Evolutionary conservation across 1,140 invertebrate species (phyloP).

Genomic region (Parasteatoda tepidariorum): DNA sequence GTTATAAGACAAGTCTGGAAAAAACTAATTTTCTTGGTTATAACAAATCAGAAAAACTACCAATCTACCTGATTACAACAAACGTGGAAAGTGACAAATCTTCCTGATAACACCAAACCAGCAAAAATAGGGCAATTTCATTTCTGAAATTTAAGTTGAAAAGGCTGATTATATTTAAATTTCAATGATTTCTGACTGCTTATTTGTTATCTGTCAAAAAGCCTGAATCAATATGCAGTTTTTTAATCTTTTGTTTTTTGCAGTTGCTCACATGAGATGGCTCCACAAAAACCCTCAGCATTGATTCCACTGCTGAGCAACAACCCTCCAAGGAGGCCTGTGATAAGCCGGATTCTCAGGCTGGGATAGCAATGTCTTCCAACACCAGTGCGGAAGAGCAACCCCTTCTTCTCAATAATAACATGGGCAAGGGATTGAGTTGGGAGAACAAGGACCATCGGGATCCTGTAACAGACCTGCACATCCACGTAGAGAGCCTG

Average conservation of each 20-base stretch:
- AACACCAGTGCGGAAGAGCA: conserved; percentile 46
- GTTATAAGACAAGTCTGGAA: no score
- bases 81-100: no score
- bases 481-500: conserved; percentile 33
- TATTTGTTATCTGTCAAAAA: background rate
- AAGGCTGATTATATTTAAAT: background rate
- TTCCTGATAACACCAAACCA: no score
- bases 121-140: background rate
- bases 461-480: conserved; percentile 36
- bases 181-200: background rate
- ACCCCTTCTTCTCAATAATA: conserved; percentile 11
- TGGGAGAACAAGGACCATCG: conserved; percentile 49
- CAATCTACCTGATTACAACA: no score
- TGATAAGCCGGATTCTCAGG: background rate
- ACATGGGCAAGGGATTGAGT: conserved; percentile 48
- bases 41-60: no score
- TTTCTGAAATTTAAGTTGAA: background rate
- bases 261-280: conserved; percentile 31
- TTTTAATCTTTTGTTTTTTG: background rate
- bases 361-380: conserved; percentile 44
- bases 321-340: background rate
- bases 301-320: conserved; percentile 1
- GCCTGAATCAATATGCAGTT: background rate
- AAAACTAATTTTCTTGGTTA: no score
- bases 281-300: background rate